A percentile compares a stretch with the other conserved stretches of the same genome.
These are phyloP conservation scores for Kryptopterus vitreolus DNA, from an alignment of 2,797 vertebrate genomes.

Conservation along the genomic window DNA sequence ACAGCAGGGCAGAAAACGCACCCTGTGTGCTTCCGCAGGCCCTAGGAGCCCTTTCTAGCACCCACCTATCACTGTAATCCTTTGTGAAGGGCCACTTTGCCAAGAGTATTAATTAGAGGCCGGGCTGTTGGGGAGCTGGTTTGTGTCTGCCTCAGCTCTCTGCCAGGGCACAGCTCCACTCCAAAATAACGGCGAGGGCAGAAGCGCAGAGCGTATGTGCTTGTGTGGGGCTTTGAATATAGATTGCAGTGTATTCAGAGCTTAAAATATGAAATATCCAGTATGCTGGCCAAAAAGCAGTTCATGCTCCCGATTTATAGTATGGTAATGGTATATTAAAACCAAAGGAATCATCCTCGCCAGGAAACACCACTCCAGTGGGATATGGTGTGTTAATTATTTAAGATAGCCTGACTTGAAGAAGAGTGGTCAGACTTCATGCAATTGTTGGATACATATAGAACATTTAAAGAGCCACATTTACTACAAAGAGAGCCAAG, in stretches of 20 bases:
- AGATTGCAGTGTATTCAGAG: conserved; percentile 26
- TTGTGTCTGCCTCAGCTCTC: conserved; percentile 64
- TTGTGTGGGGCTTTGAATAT: conserved; percentile 27
- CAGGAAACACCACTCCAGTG: neutral
- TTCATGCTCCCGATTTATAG: neutral
- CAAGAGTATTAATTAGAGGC: conserved; percentile 81
- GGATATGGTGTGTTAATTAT: neutral
- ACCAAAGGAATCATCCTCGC: neutral
- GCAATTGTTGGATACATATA: neutral
- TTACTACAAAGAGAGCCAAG: neutral
- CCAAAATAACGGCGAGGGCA: conserved; percentile 43
- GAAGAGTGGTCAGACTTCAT: neutral
- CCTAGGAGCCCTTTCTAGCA: conserved; percentile 43
- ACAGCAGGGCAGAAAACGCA: conserved; percentile 55
- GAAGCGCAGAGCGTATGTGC: conserved; percentile 27
- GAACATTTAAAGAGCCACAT: neutral
- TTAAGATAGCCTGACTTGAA: neutral
- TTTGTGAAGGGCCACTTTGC: conserved; percentile 72
- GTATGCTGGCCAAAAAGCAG: neutral
- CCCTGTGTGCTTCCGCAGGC: conserved; percentile 53
- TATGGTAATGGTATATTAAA: neutral
- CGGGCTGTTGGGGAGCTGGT: conserved; percentile 73
- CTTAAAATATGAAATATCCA: neutral
- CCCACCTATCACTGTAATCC: conserved; percentile 63
- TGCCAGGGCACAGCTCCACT: conserved; percentile 70